Percentiles rank a stretch among this genome's conserved stretches.
Evolutionary conservation across 2,797 vertebrate genomes (phyloP).

Genomic region (Neopelma chrysocephalum): DNA sequence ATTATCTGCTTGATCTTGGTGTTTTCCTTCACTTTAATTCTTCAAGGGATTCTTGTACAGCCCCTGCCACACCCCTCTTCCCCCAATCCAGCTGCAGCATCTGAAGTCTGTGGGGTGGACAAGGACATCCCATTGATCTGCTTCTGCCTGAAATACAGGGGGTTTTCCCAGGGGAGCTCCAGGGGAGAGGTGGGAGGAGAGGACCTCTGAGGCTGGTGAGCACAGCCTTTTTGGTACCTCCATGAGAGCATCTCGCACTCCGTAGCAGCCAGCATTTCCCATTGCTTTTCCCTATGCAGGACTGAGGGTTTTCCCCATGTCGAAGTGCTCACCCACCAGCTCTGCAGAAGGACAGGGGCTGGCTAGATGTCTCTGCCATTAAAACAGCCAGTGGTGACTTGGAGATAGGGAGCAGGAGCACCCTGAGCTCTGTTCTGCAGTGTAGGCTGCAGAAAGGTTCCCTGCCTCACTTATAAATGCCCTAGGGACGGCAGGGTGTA

Average conservation of each 20-base stretch:
- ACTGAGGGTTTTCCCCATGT: accelerated
- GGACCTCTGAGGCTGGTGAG: background rate
- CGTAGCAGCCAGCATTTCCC: background rate
- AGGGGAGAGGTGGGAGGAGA: background rate
- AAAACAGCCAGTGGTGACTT: background rate
- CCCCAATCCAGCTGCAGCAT: background rate
- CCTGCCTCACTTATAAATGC: background rate
- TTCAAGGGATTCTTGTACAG: background rate
- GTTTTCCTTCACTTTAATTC: background rate
- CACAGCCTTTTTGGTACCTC: background rate
- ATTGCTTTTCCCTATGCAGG: background rate
- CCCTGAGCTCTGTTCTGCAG: background rate
- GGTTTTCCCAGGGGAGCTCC: background rate
- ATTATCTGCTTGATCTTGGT: background rate
- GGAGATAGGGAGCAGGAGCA: background rate
- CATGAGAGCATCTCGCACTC: accelerated
- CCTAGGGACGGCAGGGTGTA: background rate
- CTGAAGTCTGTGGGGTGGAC: too few relatives aligned
- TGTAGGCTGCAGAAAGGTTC: background rate
- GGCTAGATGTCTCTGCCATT: background rate
- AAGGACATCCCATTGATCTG: background rate
- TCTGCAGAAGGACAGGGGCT: background rate
- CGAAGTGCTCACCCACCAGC: accelerated
- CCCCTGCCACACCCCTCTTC: background rate
- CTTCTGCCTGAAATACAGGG: background rate